Evolutionary conservation across 2,113 vertebrate genomes (phyloP), one percentile per base, ranked within the genome.

Genomic region (Cephalopterus ornatus): DNA sequence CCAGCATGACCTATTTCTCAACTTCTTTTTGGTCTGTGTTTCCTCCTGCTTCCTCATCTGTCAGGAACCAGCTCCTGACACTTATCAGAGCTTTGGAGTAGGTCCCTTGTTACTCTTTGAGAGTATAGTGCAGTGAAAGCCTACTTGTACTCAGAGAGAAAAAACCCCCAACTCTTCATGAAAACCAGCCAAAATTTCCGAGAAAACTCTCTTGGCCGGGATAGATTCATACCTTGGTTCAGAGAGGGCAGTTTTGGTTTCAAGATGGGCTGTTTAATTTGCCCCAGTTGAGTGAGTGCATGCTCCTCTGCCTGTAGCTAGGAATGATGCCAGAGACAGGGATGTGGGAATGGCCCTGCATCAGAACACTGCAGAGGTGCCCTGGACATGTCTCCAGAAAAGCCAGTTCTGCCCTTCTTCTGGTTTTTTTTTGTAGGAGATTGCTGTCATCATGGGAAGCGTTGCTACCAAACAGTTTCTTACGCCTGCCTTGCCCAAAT

Each of bases 231-330:
- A 2, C 3, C 28, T 72, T 26, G 6, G 17, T 65, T 83, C 80
- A 73, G 74, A 47, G 58, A 61, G 84, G 24, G 19, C 30, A 44
- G 16, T 22, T 21, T 73, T 52, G n/a, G 37, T 83, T 89, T 89
- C 12, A 42, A 52, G 41, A 33, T 0, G 0, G 2, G 0, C 0
- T 80, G 41, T 73, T 88, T 88, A 20, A 47, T 78, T 52, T 81
- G 26, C 6, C 41, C 59, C 0, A 0, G 30, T 9, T 77, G 65
- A 74, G 28, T n/a, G 75, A 49, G 15, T 8, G 18, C 33, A 8
- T 6, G 5, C 5, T 44, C 50, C 42, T 53, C 35, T 70, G 15
- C 27, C 44, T 70, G 50, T 23, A 71, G 41, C 37, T 14, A 16
- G n/a, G 37, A 55, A 42, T 58, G n/a, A 30, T 70, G 37, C 55